These are phyloP conservation scores for Trichogramma pretiosum DNA, from an alignment of 1,140 invertebrate species.

Conservation along the genomic window DNA sequence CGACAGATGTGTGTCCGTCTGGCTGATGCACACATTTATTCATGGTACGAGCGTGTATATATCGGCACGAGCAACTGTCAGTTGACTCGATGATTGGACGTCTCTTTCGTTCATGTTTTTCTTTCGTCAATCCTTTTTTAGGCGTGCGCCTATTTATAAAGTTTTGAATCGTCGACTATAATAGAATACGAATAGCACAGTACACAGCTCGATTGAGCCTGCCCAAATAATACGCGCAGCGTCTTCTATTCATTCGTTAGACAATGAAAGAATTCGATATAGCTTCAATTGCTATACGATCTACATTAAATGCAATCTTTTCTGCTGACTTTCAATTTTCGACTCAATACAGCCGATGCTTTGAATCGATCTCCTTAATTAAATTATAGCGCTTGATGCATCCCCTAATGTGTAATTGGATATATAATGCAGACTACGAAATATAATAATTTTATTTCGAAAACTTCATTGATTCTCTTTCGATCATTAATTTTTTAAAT, in stretches of 20 bases:
- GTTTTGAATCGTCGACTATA: slow-evolving; percentile 8
- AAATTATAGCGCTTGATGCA: too few species aligned
- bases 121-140: slow-evolving; percentile 12
- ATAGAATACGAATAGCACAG: too few species aligned
- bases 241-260: neutral
- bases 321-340: neutral
- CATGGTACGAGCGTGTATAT: too few species aligned
- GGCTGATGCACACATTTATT: too few species aligned
- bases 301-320: neutral
- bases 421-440: too few species aligned
- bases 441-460: too few species aligned
- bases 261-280: neutral
- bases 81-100: slow-evolving; percentile 34
- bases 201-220: neutral
- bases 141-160: slow-evolving; percentile 19
- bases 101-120: neutral
- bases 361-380: too few species aligned
- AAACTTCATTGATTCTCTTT: too few species aligned
- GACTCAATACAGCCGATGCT: too few species aligned
- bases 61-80: slow-evolving; percentile 26
- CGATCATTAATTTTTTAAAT: too few species aligned
- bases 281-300: too few species aligned
- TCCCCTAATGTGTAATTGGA: too few species aligned
- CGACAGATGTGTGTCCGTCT: slow-evolving; percentile 32
- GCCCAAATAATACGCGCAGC: neutral